A percentile compares a stretch with the other conserved stretches of the same genome.
Conservation (phyloP, 2,797 vertebrate species). For the Adrianichthys oophorus region DNA sequence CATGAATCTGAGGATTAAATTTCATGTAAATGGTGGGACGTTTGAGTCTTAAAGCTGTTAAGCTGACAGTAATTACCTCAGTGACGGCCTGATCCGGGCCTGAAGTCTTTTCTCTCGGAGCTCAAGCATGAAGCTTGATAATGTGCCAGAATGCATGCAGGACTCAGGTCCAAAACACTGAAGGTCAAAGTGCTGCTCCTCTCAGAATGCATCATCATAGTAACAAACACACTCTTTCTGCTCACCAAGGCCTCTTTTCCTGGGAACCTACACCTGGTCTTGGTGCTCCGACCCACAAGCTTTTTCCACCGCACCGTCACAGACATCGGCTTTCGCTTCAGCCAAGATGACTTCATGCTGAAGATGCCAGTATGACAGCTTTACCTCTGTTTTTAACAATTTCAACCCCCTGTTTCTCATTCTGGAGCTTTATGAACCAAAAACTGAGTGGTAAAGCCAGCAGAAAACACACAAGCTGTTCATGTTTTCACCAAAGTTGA, state of each 20-base stretch:
- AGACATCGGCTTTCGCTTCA: conserved; percentile 95
- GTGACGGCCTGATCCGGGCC: conserved; percentile 15
- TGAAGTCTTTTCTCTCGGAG: conserved; percentile 19
- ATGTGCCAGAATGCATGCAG: neutral
- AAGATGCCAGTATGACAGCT: conserved; percentile 89
- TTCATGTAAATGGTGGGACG: conserved; percentile 9
- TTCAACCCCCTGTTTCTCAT: conserved; percentile 46
- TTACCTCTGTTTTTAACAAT: conserved; percentile 64
- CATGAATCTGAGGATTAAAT: conserved; percentile 13
- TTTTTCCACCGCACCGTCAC: conserved; percentile 97
- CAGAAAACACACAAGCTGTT: conserved; percentile 8
- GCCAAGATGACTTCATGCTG: conserved; percentile 95
- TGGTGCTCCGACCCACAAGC: conserved; percentile 93
- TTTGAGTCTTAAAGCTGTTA: conserved; percentile 20
- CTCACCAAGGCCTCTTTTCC: conserved; percentile 88
- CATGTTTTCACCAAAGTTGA: conserved; percentile 2
- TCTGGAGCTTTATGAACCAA: conserved; percentile 33
- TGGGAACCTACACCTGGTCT: conserved; percentile 91
- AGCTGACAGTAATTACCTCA: conserved; percentile 25
- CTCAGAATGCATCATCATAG: neutral
- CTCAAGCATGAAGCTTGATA: conserved; percentile 12
- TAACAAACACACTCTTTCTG: conserved; percentile 6
- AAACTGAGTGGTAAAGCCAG: conserved; percentile 33
- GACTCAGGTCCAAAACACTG: too few species aligned
- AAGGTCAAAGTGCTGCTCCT: neutral